Conservation (phyloP, 2,797 vertebrate species). For the Cygnus olor region DNA sequence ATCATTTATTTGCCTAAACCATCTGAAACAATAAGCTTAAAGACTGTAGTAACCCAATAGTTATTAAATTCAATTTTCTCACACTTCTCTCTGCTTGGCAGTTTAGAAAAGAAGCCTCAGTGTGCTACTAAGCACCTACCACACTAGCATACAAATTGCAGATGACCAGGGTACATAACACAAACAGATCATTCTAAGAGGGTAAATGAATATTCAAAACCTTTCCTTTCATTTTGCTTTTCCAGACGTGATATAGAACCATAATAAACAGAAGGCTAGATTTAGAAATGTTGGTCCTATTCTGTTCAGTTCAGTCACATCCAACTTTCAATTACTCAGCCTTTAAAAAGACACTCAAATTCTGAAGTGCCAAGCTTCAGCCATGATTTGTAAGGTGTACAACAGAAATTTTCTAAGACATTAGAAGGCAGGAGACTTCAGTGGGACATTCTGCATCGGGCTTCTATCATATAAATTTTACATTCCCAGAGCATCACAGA, state of each 20-base stretch:
- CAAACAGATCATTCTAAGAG: not conserved
- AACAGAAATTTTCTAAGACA: not conserved
- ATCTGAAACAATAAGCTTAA: constrained; percentile 82
- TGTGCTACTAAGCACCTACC: not conserved
- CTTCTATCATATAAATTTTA: not conserved
- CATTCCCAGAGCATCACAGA: not conserved
- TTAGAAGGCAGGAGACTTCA: not conserved
- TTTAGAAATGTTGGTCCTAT: not conserved
- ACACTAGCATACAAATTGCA: not conserved
- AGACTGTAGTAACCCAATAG: constrained; percentile 27
- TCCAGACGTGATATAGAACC: not conserved
- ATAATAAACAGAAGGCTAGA: not conserved
- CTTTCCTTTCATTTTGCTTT: not conserved
- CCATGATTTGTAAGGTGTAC: accelerated
- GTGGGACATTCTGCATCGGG: not conserved
- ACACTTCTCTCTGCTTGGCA: not conserved
- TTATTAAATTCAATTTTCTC: not conserved
- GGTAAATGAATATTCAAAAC: not conserved
- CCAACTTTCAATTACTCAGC: not conserved
- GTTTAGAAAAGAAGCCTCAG: not conserved
- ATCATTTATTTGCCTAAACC: constrained; percentile 99
- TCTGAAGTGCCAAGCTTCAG: not conserved
- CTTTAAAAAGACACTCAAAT: not conserved
- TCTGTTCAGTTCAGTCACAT: not conserved
- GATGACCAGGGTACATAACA: not conserved